Evolutionary conservation across 2,113 vertebrate species (phyloP).

Genomic region (Campylomormyrus tamandua): DNA sequence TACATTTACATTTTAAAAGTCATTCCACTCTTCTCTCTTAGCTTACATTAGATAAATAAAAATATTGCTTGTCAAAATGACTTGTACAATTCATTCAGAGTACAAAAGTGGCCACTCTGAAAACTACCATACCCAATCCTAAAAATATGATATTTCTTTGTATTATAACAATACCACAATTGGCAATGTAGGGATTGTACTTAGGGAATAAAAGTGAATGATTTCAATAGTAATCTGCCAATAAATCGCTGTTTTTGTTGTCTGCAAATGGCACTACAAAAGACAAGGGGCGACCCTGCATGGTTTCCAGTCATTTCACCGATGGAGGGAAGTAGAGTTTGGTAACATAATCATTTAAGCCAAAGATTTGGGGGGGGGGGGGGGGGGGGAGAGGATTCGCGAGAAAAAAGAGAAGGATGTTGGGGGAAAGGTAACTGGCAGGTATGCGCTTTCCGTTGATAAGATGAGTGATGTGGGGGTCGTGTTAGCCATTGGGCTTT

Average conservation of each 20-base stretch:
- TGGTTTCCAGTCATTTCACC: neutral
- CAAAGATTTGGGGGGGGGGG: neutral
- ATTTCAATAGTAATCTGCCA: neutral
- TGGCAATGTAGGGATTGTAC: neutral
- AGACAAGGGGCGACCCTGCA: neutral
- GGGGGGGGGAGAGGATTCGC: too few species aligned
- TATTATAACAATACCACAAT: neutral
- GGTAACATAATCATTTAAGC: neutral
- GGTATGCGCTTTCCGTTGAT: too few species aligned
- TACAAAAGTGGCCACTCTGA: slow-evolving; percentile 14
- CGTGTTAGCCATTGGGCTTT: too few species aligned
- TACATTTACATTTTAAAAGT: slow-evolving; percentile 33
- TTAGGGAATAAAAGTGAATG: neutral
- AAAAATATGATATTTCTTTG: neutral
- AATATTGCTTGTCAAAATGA: slow-evolving; percentile 18
- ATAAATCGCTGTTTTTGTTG: neutral
- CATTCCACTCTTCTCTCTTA: neutral
- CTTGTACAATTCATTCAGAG: slow-evolving; percentile 17
- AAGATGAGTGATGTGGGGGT: too few species aligned
- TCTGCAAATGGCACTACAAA: neutral
- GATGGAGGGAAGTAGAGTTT: neutral
- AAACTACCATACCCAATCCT: neutral
- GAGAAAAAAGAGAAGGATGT: too few species aligned
- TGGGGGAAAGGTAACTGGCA: too few species aligned
- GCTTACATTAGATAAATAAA: slow-evolving; percentile 25